A percentile compares a stretch with the other conserved stretches of the same genome.
Evolutionary conservation across 2,113 vertebrate species (phyloP).

Genomic region (Acrocephalus kingi): DNA sequence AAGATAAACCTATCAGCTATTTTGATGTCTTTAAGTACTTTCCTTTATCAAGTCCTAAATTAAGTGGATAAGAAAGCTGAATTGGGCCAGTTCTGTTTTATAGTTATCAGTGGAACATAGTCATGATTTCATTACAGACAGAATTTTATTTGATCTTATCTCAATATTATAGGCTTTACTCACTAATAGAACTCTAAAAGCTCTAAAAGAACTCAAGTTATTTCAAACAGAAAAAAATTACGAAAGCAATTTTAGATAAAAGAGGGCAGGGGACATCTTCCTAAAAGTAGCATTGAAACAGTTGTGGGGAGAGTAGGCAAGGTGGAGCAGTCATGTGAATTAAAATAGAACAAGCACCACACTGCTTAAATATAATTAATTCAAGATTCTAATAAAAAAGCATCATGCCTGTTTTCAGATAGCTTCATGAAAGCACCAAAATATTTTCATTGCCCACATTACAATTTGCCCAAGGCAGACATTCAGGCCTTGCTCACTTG

Average conservation of each 20-base stretch:
- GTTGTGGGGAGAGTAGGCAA: neutral
- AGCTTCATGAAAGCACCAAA: neutral
- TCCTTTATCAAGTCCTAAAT: conserved; percentile 2
- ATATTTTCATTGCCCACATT: neutral
- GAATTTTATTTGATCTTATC: conserved; percentile 45
- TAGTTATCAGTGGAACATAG: neutral
- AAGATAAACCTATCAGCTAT: neutral
- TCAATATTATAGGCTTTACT: neutral
- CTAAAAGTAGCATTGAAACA: neutral
- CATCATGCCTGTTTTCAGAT: neutral
- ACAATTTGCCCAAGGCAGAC: neutral
- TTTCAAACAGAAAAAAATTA: conserved; percentile 30
- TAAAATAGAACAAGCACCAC: neutral
- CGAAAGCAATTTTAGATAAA: conserved; percentile 13
- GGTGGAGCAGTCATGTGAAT: neutral
- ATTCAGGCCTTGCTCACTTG: neutral
- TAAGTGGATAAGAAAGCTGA: conserved; percentile 21
- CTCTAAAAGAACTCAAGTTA: neutral
- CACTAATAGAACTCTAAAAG: conserved; percentile 2
- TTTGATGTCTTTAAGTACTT: neutral
- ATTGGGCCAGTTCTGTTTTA: conserved; percentile 4
- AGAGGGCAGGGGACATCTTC: neutral
- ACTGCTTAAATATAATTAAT: neutral
- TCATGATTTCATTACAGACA: conserved; percentile 26
- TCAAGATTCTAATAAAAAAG: neutral